Percentiles rank a stretch among this genome's conserved stretches.
phyloP scores from a whole-genome alignment of 2,888 invertebrate genomes.

The Acleris emargana region DNA sequence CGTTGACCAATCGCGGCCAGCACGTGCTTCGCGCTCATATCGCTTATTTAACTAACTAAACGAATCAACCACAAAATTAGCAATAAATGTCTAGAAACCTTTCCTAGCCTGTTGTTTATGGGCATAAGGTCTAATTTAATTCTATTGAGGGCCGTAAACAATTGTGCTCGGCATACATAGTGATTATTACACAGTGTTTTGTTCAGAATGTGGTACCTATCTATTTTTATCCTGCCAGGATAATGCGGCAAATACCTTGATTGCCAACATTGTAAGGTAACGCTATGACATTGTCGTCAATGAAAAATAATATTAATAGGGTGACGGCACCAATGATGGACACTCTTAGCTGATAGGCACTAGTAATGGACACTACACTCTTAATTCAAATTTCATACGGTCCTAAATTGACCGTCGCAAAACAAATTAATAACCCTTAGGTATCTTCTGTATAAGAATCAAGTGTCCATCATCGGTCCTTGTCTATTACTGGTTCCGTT shows the following conservation, averaged over 20 bases:
- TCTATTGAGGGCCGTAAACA: conserved; percentile 18
- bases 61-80: conserved; percentile 23
- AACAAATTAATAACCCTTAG: too few relatives aligned
- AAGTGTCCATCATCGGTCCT: too few relatives aligned
- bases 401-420: too few relatives aligned
- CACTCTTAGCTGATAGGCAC: too few relatives aligned
- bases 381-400: too few relatives aligned
- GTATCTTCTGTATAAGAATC: too few relatives aligned
- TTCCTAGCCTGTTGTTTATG: conserved; percentile 13
- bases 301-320: too few relatives aligned
- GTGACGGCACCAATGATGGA: too few relatives aligned
- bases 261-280: too few relatives aligned
- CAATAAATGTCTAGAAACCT: conserved; percentile 17
- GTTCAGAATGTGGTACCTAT: background rate
- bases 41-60: conserved; percentile 10
- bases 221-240: background rate
- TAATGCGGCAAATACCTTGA: background rate
- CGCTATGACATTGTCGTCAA: too few relatives aligned
- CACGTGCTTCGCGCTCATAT: conserved; percentile 19
- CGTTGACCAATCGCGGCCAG: background rate
- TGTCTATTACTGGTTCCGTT: too few relatives aligned
- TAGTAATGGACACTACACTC: too few relatives aligned
- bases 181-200: conserved; percentile 10
- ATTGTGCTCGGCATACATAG: conserved; percentile 13
- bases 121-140: conserved; percentile 20